Percentiles rank a stretch among this genome's conserved stretches.
Evolutionary conservation across 1,140 invertebrate genomes (phyloP).

Genomic region (Hydropsyche tenuis): DNA sequence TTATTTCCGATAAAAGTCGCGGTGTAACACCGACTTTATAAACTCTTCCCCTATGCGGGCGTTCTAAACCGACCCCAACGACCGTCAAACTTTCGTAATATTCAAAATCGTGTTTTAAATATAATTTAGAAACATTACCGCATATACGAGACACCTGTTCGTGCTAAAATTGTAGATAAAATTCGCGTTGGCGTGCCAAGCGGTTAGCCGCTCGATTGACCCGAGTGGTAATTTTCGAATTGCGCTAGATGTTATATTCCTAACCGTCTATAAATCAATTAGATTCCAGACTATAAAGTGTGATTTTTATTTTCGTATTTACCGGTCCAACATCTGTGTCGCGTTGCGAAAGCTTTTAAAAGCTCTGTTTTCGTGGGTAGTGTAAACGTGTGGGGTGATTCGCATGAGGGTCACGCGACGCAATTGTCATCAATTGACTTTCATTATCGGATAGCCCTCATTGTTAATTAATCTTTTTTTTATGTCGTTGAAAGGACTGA

Average conservation of each 20-base stretch:
- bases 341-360: no score
- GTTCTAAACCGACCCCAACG: no score
- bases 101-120: no score
- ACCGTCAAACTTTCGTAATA: no score
- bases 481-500: not conserved
- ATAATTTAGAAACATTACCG: no score
- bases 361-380: not conserved
- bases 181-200: not conserved
- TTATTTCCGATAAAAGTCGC: not conserved
- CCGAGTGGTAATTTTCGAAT: no score
- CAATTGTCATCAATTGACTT: constrained; percentile 2
- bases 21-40: no score
- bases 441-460: constrained; percentile 14
- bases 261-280: not conserved
- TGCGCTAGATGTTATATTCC: no score
- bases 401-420: constrained; percentile 25
- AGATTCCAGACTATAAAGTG: not conserved
- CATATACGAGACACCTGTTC: not conserved
- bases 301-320: not conserved
- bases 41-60: no score
- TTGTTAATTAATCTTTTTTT: not conserved
- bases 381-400: not conserved
- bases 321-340: not conserved
- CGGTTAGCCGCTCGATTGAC: constrained; percentile 6
- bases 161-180: not conserved